Evolutionary conservation across 2,797 vertebrate species (phyloP), one percentile per base, ranked within the genome.

Genomic region (Muscicapa striata): DNA sequence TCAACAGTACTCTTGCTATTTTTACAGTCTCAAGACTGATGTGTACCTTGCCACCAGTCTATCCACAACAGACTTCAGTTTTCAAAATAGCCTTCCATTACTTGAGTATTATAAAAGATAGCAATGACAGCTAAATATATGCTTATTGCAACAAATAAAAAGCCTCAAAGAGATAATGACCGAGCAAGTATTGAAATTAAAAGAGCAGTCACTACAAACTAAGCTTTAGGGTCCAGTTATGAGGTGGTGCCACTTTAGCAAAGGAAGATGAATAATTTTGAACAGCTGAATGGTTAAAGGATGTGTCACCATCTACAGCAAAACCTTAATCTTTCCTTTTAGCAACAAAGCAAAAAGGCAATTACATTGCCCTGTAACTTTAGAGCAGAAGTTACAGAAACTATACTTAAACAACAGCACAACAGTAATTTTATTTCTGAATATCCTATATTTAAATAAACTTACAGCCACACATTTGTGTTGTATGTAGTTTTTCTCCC

Each of bases 71-170:
- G 54, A 91, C 80, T 74, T 49, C 29, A 13, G n/a, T 43, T 88
- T 88, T 73, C 73, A 90, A 94, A 84, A 88, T 7, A 73, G 29
- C 30, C 26, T 74, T 82, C 22, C 48, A 66, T 69, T 59, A 79
- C 19, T 63, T 75, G 6, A 87, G 13, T 34, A 59, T 52, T 69
- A 58, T 48, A 66, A 95, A 81, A 75, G 62, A 81, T 3, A 68
- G 10, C 15, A 46, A 17, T 34, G 26, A 30, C 38, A 70, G 21
- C 2, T 85, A 38, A 85, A 83, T 21, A 75, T 27, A 73, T 11
- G n/a, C 23, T 89, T 83, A 36, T 9, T 69, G 62, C 24, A 67
- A 51, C 30, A 87, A 85, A 62, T 48, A 83, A 86, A 88, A 88
- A 79, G 21, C 15, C 29, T 81, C 51, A 69, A 80, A 67, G 1